These are phyloP conservation scores for Equus quagga DNA, from an alignment of 2,113 vertebrate species.

Conservation along the genomic window DNA sequence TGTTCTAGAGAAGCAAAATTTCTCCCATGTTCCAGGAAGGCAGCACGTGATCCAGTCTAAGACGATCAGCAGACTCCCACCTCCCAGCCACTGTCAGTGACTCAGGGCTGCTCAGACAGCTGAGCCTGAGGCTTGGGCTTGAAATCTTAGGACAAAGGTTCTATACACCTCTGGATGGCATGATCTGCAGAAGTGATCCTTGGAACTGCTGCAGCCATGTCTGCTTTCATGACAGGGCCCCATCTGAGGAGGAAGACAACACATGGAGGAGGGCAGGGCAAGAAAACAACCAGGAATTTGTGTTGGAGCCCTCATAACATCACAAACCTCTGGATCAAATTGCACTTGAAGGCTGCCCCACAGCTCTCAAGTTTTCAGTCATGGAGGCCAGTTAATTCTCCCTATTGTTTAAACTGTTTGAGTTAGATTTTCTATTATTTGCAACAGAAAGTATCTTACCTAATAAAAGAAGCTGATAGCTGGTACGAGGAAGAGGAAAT, in stretches of 20 bases:
- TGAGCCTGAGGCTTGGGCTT: neutral
- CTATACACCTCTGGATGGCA: neutral
- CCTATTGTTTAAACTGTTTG: neutral
- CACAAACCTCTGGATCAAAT: neutral
- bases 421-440: neutral
- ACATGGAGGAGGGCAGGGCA: neutral
- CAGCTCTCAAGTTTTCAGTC: neutral
- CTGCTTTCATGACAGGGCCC: neutral
- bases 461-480: neutral
- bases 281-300: conserved; percentile 9
- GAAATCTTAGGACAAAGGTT: neutral
- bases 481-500: neutral
- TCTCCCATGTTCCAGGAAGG: neutral
- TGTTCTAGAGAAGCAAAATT: neutral
- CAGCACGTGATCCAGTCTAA: neutral
- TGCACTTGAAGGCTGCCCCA: neutral
- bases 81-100: neutral
- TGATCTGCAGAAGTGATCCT: neutral
- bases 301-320: neutral
- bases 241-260: neutral
- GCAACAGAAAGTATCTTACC: neutral
- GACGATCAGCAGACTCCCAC: neutral
- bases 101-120: neutral
- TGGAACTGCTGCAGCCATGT: neutral
- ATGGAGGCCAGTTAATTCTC: neutral